A percentile compares a stretch with the other conserved stretches of the same genome.
Conservation (phyloP, 2,888 invertebrate species). For the Nebria brevicollis region DNA sequence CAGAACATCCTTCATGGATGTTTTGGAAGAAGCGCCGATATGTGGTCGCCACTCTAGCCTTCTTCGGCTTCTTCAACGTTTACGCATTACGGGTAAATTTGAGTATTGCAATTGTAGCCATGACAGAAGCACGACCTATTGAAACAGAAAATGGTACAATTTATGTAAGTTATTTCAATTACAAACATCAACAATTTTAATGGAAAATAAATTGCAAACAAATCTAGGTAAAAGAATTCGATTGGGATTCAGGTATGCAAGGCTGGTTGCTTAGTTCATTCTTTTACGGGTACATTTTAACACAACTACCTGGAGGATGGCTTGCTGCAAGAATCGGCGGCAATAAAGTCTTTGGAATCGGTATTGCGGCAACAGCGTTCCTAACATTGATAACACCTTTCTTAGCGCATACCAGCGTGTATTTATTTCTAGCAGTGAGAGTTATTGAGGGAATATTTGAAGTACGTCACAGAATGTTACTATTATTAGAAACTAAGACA, state of each 20-base stretch:
- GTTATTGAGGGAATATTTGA: slow-evolving; percentile 84
- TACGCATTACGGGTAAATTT: slow-evolving; percentile 88
- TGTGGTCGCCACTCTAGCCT: slow-evolving; percentile 78
- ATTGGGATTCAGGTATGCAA: slow-evolving; percentile 81
- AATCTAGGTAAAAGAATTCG: slow-evolving; percentile 69
- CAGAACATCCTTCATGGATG: slow-evolving; percentile 64
- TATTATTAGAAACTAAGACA: slow-evolving; percentile 51
- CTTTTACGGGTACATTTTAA: slow-evolving; percentile 89
- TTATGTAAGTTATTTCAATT: slow-evolving; percentile 62
- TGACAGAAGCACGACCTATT: slow-evolving; percentile 79
- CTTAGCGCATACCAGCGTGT: slow-evolving; percentile 77
- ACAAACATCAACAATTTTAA: neutral
- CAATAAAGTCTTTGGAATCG: slow-evolving; percentile 81
- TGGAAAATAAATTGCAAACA: neutral
- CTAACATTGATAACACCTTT: slow-evolving; percentile 84
- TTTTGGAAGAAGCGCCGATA: slow-evolving; percentile 81
- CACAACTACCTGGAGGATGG: slow-evolving; percentile 86
- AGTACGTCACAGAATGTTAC: slow-evolving; percentile 62
- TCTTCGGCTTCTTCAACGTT: slow-evolving; percentile 82
- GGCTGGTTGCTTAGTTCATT: slow-evolving; percentile 86
- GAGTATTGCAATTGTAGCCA: slow-evolving; percentile 93
- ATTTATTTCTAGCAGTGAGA: slow-evolving; percentile 75
- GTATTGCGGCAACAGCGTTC: slow-evolving; percentile 80
- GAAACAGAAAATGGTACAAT: slow-evolving; percentile 72
- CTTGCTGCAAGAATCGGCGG: slow-evolving; percentile 87